A percentile compares a stretch with the other conserved stretches of the same genome.
Conservation (phyloP, 2,797 vertebrate species). For the Liasis olivaceus region DNA sequence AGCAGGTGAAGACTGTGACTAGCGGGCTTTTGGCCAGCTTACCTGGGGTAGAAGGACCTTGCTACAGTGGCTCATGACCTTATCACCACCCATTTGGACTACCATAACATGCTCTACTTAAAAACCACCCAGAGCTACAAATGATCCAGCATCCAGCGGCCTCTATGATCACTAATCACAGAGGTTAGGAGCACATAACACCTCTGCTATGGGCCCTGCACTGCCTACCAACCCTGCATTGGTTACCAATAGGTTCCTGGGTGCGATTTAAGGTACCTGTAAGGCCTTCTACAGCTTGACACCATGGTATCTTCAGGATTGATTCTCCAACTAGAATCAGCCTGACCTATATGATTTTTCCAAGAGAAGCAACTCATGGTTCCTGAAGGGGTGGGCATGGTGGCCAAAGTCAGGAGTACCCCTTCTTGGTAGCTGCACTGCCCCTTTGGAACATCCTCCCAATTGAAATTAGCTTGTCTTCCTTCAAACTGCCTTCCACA, state of each 20-base stretch:
- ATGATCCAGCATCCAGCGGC: not conserved
- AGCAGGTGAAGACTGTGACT: not conserved
- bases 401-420: not conserved
- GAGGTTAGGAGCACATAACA: not conserved
- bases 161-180: not conserved
- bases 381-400: not conserved
- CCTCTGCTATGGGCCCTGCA: not conserved
- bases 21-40: not conserved
- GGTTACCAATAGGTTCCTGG: not conserved
- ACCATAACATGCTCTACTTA: not conserved
- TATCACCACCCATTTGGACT: not conserved
- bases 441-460: not conserved
- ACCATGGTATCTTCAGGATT: not conserved
- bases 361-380: not conserved
- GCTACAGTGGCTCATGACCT: not conserved
- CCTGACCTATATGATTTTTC: not conserved
- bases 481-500: not conserved
- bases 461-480: not conserved
- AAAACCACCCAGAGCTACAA: not conserved
- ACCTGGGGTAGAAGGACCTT: not conserved
- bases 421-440: not conserved
- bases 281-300: not conserved
- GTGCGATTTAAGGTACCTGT: not conserved
- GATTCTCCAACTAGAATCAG: not conserved
- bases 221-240: not conserved